phyloP scores from a whole-genome alignment of 2,797 vertebrate genomes.

The Astyanax mexicanus region DNA sequence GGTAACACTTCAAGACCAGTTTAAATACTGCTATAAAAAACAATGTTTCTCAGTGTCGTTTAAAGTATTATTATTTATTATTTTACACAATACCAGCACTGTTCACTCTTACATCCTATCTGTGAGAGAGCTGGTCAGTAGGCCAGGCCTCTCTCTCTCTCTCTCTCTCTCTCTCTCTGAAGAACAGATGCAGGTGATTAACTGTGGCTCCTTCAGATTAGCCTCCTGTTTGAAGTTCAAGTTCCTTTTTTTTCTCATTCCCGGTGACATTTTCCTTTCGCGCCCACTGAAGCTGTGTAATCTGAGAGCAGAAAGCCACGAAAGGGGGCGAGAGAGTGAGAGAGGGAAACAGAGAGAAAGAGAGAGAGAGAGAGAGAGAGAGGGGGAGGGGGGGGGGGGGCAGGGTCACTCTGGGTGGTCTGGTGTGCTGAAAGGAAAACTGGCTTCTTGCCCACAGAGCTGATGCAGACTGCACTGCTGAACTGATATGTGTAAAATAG shows the following conservation, averaged over 20 bases:
- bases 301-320: conserved; percentile 58
- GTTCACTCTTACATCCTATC: background rate
- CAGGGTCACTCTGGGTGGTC: conserved; percentile 76
- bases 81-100: background rate
- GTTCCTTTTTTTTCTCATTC: conserved; percentile 66
- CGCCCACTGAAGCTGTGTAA: conserved; percentile 68
- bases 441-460: conserved; percentile 66
- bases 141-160: background rate
- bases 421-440: conserved; percentile 63
- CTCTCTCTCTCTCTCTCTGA: background rate
- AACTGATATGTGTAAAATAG: conserved; percentile 51
- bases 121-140: background rate
- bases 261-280: conserved; percentile 73
- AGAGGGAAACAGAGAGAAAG: conserved; percentile 38
- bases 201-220: conserved; percentile 73
- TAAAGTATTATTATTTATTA: no score
- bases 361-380: background rate
- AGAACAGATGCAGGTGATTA: conserved; percentile 77
- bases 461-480: conserved; percentile 62
- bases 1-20: no score
- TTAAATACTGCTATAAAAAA: no score
- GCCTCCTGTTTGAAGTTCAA: conserved; percentile 76
- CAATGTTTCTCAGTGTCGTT: no score
- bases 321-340: conserved; percentile 31
- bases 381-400: background rate